Base-by-base conservation (phyloP, 2,888 invertebrate species). In the Minunthozetes semirufus region DNA sequence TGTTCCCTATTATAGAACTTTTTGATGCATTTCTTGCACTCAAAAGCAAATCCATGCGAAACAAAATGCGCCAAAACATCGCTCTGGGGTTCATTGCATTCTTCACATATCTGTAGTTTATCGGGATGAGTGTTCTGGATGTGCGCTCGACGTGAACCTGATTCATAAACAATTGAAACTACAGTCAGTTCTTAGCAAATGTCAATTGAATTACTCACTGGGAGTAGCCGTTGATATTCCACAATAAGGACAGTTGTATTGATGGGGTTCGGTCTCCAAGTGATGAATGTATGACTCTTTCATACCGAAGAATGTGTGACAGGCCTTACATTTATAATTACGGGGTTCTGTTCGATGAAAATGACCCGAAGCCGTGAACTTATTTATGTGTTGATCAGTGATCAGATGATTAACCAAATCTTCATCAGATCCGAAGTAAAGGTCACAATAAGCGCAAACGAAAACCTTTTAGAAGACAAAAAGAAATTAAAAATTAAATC, bases 291-390 rank as follows among this genome's bases (percentile, higher is more conserved):
- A 80, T 53, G 80, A 79, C 38, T 79, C 79, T 73, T 78, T 77
- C 50, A 80, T 76, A 48, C 80, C 80, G 75, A 79, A 79, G 78
- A 79, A 80, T 42, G 77, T 79, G 27, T 79, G 79, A 76, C 80
- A 80, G 19, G 79, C 78, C 73, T 79, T 79, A 50, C 80, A 80
- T 38, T 79, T 78, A 70, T 79, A 78, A 75, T 80, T 80, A 15
- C 79, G 75, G n/a, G 80, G 79, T 73, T 80, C 80, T 27, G 79
- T 77, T 19, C 79, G 76, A 71, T 79, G 73, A 46, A 75, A 75
- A 50, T 76, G 72, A 38, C 76, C 76, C 19, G 74, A 76, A 59
- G 61, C 68, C 19, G 66, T 74, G 53, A 76, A 78, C 63, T 80
- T 79, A 42, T 78, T 79, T 22, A 78, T 78, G 75, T 80, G 80